Conservation (phyloP, 2,797 vertebrate genomes). For the Xenopus petersii region DNA sequence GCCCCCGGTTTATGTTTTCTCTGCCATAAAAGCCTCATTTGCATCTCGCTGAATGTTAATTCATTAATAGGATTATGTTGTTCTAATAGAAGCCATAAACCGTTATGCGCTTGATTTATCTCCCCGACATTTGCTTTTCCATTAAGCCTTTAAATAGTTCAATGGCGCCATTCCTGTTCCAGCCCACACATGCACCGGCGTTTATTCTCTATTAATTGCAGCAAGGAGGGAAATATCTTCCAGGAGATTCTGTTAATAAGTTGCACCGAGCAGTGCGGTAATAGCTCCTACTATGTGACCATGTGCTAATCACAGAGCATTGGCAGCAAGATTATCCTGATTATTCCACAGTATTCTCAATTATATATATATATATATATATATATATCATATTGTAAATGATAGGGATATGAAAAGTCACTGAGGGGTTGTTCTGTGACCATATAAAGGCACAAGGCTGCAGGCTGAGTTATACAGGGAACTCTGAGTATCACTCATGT, state of each 20-base stretch:
- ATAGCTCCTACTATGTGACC: too few relatives aligned
- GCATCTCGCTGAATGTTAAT: conserved; percentile 48
- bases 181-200: not conserved
- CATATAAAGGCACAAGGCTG: too few relatives aligned
- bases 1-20: conserved; percentile 1
- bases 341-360: too few relatives aligned
- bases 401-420: too few relatives aligned
- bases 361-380: too few relatives aligned
- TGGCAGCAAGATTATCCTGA: too few relatives aligned
- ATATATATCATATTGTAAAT: too few relatives aligned
- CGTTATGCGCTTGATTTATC: conserved; percentile 46
- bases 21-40: conserved; percentile 39
- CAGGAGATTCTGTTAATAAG: conserved; percentile 18
- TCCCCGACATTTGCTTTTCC: conserved; percentile 45
- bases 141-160: conserved; percentile 53
- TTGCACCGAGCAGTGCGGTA: conserved; percentile 33
- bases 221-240: not conserved
- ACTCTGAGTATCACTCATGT: too few relatives aligned
- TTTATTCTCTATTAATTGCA: conserved; percentile 40
- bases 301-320: too few relatives aligned
- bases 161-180: conserved; percentile 47
- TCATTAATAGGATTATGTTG: conserved; percentile 46
- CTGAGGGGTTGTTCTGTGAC: too few relatives aligned
- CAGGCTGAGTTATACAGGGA: too few relatives aligned
- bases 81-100: conserved; percentile 49